A percentile compares a stretch with the other conserved stretches of the same genome.
These are phyloP conservation scores for Dicyrtoma fusca DNA, from an alignment of 2,888 invertebrate genomes.

Conservation along the genomic window DNA sequence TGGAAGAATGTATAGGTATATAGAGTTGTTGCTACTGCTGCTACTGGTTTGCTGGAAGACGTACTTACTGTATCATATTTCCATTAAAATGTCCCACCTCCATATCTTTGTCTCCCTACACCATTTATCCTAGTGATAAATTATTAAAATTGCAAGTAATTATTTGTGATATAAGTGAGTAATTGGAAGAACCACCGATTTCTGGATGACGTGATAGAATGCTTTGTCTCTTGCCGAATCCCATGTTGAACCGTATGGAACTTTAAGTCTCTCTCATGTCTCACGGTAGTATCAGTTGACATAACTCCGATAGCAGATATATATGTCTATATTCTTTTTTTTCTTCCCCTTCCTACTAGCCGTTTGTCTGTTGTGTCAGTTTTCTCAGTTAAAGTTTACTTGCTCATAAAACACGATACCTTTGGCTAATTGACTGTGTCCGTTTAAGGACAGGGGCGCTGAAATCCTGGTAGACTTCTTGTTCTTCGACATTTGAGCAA, in stretches of 20 bases:
- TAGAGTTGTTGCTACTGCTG: too few relatives aligned
- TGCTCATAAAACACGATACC: slow-evolving; percentile 26
- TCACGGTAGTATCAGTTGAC: slow-evolving; percentile 21
- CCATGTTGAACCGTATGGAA: too few relatives aligned
- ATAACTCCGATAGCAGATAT: neutral
- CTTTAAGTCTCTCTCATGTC: slow-evolving; percentile 17
- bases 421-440: slow-evolving; percentile 24
- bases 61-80: too few relatives aligned
- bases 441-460: slow-evolving; percentile 7
- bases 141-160: too few relatives aligned
- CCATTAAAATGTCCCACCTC: too few relatives aligned
- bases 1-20: too few relatives aligned
- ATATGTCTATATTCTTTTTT: neutral
- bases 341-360: neutral
- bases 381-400: slow-evolving; percentile 24
- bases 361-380: neutral
- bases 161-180: too few relatives aligned
- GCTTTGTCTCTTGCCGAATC: neutral
- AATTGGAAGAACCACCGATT: too few relatives aligned
- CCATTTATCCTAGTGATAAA: too few relatives aligned
- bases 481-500: too few relatives aligned
- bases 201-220: neutral
- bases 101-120: too few relatives aligned
- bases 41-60: too few relatives aligned
- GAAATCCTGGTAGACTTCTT: neutral